phyloP scores from a whole-genome alignment of 2,888 invertebrate genomes.

The Acheta domesticus region DNA sequence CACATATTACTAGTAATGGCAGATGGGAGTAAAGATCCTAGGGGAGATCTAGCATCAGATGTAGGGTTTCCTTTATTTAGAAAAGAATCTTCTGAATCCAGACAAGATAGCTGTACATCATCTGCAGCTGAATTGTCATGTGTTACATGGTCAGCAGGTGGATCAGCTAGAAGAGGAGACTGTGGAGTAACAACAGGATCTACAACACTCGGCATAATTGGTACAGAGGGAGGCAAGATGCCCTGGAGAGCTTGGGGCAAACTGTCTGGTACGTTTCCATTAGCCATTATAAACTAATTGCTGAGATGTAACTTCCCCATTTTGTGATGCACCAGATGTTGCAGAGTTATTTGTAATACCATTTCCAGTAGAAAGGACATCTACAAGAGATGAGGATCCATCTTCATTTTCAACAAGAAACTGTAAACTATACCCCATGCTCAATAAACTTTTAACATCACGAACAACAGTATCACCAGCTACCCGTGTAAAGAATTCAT shows the following conservation, averaged over 20 bases:
- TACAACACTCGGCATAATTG: neutral
- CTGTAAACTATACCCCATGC: conserved; percentile 8
- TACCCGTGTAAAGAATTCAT: neutral
- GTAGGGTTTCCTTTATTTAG: neutral
- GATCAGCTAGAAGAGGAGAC: neutral
- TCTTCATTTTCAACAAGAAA: conserved; percentile 7
- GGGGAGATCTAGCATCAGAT: neutral
- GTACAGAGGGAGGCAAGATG: neutral
- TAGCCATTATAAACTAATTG: conserved; percentile 4
- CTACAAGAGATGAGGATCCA: neutral
- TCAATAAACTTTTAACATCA: conserved; percentile 1
- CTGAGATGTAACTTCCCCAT: neutral
- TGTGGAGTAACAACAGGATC: neutral
- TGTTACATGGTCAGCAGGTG: neutral
- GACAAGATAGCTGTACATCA: neutral
- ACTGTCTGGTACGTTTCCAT: neutral
- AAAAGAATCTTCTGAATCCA: neutral
- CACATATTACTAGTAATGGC: neutral
- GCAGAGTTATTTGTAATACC: neutral
- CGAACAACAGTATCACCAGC: neutral
- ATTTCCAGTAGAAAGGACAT: neutral
- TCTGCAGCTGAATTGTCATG: neutral
- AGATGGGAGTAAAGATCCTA: neutral
- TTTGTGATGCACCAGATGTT: neutral
- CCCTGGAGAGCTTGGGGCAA: neutral